Conservation (phyloP, 2,797 vertebrate species). For the Tapera naevia region DNA sequence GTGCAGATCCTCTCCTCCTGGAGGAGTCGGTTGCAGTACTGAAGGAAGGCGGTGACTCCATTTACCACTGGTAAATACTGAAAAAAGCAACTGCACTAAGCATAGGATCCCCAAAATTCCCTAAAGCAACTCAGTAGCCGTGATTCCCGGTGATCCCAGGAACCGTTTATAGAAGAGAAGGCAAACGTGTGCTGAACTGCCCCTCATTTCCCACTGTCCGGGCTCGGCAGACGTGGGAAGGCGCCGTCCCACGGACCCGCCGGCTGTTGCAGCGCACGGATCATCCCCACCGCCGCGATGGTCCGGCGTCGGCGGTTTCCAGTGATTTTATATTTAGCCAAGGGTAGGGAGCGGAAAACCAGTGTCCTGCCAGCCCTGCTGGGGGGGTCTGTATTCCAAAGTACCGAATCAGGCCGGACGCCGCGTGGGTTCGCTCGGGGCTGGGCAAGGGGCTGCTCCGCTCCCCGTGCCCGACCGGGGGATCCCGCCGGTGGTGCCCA, state of each 20-base stretch:
- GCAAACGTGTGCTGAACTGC: not conserved
- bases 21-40: not conserved
- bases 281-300: accelerated
- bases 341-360: not conserved
- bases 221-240: not conserved
- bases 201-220: not conserved
- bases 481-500: not conserved
- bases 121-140: not conserved
- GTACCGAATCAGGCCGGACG: not conserved
- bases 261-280: accelerated
- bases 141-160: not conserved
- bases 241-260: accelerated
- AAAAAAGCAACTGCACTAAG: not conserved
- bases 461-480: accelerated
- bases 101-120: not conserved
- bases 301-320: not conserved
- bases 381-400: not conserved
- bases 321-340: not conserved
- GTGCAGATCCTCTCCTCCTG: not conserved
- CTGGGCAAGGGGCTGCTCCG: not conserved
- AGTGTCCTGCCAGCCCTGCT: not conserved
- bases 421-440: not conserved
- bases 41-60: not conserved
- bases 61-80: not conserved
- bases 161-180: not conserved